A percentile compares a stretch with the other conserved stretches of the same genome.
These are phyloP conservation scores for Busseola fusca DNA, from an alignment of 2,888 invertebrate genomes.

Conservation along the genomic window DNA sequence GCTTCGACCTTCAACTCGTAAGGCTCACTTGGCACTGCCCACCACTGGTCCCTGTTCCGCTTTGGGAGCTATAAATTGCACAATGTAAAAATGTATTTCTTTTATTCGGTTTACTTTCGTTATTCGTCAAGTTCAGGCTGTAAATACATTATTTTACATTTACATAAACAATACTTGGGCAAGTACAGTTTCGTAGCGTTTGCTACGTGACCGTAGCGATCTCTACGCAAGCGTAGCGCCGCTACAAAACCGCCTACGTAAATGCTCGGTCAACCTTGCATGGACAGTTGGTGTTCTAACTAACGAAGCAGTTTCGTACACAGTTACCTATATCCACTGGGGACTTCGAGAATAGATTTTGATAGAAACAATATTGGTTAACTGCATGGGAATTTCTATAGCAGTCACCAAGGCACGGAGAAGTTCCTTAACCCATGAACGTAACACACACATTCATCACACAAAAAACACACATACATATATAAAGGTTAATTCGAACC, in stretches of 20 bases:
- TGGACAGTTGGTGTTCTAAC: conserved; percentile 4
- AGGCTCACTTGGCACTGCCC: too few relatives aligned
- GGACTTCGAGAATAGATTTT: not conserved
- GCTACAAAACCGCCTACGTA: not conserved
- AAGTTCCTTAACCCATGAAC: too few relatives aligned
- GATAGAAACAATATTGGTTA: not conserved
- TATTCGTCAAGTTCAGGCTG: not conserved
- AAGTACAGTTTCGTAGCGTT: not conserved
- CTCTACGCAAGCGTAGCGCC: conserved; percentile 1
- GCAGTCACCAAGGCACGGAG: not conserved
- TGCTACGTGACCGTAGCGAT: conserved; percentile 5
- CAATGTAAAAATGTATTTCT: not conserved
- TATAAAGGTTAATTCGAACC: too few relatives aligned
- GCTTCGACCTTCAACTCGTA: too few relatives aligned
- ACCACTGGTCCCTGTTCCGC: too few relatives aligned
- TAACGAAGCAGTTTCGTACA: conserved; percentile 6
- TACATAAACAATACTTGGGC: not conserved
- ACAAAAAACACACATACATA: too few relatives aligned
- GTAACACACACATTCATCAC: too few relatives aligned
- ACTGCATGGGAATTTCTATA: not conserved
- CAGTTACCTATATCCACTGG: not conserved
- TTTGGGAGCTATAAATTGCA: not conserved
- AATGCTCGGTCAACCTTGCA: not conserved
- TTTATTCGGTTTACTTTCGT: not conserved
- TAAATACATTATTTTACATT: not conserved